Evolutionary conservation across 2,888 invertebrate genomes (phyloP).

Genomic region (Pteria penguin): DNA sequence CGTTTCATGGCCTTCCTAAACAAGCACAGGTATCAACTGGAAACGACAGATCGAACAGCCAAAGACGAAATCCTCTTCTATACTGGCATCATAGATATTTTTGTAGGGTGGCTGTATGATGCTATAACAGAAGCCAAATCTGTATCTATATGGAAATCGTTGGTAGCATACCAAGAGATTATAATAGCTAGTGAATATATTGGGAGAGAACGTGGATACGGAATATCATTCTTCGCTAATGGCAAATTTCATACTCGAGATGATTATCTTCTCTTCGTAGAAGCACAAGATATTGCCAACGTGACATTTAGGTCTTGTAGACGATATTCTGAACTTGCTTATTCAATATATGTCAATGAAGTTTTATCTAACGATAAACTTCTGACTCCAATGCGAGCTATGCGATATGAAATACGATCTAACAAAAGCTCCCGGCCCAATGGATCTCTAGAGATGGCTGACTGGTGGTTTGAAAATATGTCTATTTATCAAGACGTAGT

Average conservation of each 20-base stretch:
- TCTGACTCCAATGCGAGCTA: conserved; percentile 25
- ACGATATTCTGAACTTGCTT: conserved; percentile 59
- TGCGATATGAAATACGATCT: conserved; percentile 57
- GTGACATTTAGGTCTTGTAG: conserved; percentile 63
- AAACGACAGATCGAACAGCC: conserved; percentile 48
- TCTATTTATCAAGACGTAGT: conserved; percentile 57
- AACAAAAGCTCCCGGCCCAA: conserved; percentile 39
- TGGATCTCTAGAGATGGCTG: conserved; percentile 54
- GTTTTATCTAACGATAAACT: conserved; percentile 20
- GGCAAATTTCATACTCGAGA: conserved; percentile 60
- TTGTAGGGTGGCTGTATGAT: conserved; percentile 66
- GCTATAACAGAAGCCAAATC: conserved; percentile 77
- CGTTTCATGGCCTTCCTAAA: conserved; percentile 63
- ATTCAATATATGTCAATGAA: conserved; percentile 51
- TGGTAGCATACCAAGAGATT: conserved; percentile 71
- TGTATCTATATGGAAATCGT: conserved; percentile 64
- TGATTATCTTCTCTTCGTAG: conserved; percentile 63
- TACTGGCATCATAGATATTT: conserved; percentile 60
- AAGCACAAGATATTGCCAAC: conserved; percentile 63
- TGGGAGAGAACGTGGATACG: conserved; percentile 65
- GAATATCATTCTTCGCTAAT: conserved; percentile 65
- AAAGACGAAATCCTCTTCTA: conserved; percentile 64
- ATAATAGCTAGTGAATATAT: conserved; percentile 65
- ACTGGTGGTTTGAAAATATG: conserved; percentile 69
- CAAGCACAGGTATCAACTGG: conserved; percentile 58